phyloP scores from a whole-genome alignment of 2,113 vertebrate genomes.

The Meles meles region DNA sequence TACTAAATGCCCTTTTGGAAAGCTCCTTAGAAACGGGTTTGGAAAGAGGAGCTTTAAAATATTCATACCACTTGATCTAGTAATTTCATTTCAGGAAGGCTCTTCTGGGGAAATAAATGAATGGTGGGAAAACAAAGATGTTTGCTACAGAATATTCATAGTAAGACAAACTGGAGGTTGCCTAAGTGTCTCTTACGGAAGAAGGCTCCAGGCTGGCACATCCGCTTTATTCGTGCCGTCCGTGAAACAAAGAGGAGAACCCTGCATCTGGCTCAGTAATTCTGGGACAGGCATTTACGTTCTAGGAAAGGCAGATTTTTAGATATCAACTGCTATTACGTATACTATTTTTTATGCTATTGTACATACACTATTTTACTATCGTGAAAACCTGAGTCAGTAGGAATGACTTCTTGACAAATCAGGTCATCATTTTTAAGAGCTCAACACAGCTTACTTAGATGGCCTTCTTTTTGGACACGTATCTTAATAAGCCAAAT shows the following conservation, averaged over 20 bases:
- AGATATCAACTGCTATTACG: neutral
- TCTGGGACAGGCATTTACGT: neutral
- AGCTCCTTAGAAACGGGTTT: conserved; percentile 47
- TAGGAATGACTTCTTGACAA: neutral
- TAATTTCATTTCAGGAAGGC: conserved; percentile 58
- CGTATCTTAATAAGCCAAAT: neutral
- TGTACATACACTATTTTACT: neutral
- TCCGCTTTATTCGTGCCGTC: neutral
- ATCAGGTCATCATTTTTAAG: neutral
- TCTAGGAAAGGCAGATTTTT: neutral
- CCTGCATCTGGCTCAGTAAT: neutral
- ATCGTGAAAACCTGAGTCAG: neutral
- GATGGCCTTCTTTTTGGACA: neutral
- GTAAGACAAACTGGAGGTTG: neutral
- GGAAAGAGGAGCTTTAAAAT: conserved; percentile 54
- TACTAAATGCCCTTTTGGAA: conserved; percentile 35
- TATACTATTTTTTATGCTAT: neutral
- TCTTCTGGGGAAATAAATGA: conserved; percentile 35
- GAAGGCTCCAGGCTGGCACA: neutral
- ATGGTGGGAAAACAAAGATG: conserved; percentile 14
- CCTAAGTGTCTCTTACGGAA: too few relatives aligned
- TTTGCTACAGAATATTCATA: neutral
- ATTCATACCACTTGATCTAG: conserved; percentile 54
- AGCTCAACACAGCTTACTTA: neutral
- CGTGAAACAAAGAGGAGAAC: neutral